These are phyloP conservation scores for Falco peregrinus DNA, from an alignment of 2,797 vertebrate species.

Conservation along the genomic window DNA sequence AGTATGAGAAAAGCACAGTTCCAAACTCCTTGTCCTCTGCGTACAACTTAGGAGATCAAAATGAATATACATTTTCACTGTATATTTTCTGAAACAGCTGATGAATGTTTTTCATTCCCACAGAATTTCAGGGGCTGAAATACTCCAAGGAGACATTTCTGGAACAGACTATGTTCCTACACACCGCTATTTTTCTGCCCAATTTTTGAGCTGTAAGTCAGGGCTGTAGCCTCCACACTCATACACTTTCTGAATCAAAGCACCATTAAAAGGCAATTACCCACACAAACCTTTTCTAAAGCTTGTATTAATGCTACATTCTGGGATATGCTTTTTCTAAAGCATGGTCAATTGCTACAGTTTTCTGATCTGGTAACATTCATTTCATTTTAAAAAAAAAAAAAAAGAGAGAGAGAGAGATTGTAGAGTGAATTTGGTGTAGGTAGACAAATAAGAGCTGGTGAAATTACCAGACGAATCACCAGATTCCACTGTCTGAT, in stretches of 20 bases:
- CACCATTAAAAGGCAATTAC: background rate
- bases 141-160: background rate
- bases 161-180: background rate
- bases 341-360: background rate
- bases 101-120: background rate
- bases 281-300: background rate
- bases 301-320: background rate
- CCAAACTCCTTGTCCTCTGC: background rate
- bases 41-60: background rate
- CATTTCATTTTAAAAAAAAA: background rate
- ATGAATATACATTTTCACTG: background rate
- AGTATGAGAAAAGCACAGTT: background rate
- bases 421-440: background rate
- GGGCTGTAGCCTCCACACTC: background rate
- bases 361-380: background rate
- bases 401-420: background rate
- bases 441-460: background rate
- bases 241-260: background rate
- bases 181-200: background rate
- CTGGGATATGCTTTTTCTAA: background rate
- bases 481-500: background rate
- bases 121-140: background rate
- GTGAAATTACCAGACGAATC: background rate
- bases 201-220: background rate
- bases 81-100: constrained; percentile 6